Percentiles rank a stretch among this genome's conserved stretches.
Conservation (phyloP, 2,797 vertebrate species). For the Coranthus polyacanthus region DNA sequence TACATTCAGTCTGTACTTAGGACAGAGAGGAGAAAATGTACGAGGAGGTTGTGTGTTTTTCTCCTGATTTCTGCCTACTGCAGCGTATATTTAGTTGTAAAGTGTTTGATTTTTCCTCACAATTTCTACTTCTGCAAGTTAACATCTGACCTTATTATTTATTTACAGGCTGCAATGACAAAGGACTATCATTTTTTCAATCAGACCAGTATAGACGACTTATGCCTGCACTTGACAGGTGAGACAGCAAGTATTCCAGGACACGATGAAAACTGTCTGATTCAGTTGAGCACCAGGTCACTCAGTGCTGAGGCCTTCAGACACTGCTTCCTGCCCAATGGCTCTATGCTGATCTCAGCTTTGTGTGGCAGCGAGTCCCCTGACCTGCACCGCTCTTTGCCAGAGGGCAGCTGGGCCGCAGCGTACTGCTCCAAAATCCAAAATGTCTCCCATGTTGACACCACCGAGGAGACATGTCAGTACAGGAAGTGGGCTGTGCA, state of each 20-base stretch:
- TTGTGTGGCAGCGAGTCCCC: conserved; percentile 80
- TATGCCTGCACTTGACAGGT: conserved; percentile 85
- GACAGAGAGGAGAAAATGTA: neutral
- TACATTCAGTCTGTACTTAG: neutral
- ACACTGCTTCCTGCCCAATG: conserved; percentile 90
- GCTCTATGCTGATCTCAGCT: conserved; percentile 79
- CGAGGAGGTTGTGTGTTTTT: too few species aligned
- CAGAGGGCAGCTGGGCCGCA: conserved; percentile 82
- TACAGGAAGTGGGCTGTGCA: conserved; percentile 79
- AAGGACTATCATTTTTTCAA: conserved; percentile 82
- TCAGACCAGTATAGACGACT: conserved; percentile 82
- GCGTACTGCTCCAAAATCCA: conserved; percentile 80
- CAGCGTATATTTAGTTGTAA: conserved; percentile 1
- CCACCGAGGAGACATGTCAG: conserved; percentile 75
- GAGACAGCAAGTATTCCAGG: conserved; percentile 53
- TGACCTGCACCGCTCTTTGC: conserved; percentile 60
- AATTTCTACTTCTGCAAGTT: neutral
- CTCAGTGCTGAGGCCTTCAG: conserved; percentile 87
- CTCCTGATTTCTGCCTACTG: too few species aligned
- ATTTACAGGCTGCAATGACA: conserved; percentile 75
- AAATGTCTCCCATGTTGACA: conserved; percentile 64
- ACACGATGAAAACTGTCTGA: conserved; percentile 79
- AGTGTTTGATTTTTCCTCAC: neutral
- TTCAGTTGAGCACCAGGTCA: conserved; percentile 77
- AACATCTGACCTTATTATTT: conserved; percentile 19